Evolutionary conservation across 2,888 invertebrate genomes (phyloP).

Genomic region (Fragum whitleyi): DNA sequence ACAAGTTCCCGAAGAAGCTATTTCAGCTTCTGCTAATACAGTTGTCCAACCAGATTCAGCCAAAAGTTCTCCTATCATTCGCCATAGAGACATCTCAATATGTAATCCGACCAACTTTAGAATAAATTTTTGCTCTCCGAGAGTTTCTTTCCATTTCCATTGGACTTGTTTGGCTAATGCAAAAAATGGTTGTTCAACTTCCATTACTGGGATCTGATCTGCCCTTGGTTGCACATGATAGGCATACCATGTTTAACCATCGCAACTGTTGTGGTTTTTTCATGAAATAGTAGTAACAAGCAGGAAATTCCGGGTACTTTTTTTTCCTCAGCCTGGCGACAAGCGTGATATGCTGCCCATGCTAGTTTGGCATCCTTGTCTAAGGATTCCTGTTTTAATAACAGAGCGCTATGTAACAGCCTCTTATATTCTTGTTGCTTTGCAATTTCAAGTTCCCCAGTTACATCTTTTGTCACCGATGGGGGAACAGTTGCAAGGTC

Average conservation of each 20-base stretch:
- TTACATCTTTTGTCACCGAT: neutral
- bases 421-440: neutral
- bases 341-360: no score
- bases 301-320: neutral
- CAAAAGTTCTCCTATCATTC: conserved; percentile 67
- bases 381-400: neutral
- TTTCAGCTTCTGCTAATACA: conserved; percentile 60
- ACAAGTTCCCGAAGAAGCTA: conserved; percentile 68
- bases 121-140: conserved; percentile 72
- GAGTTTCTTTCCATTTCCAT: conserved; percentile 72
- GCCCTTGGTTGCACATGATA: neutral
- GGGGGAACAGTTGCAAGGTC: neutral
- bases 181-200: neutral
- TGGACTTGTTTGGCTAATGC: conserved; percentile 72
- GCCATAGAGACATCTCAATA: conserved; percentile 75
- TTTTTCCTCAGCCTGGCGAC: no score
- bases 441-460: neutral
- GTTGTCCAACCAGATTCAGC: conserved; percentile 73
- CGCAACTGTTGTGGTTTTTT: conserved; percentile 40
- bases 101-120: conserved; percentile 79
- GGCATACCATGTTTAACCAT: no score
- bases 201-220: neutral
- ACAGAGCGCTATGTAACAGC: neutral
- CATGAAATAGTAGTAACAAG: conserved; percentile 67
- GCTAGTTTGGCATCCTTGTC: conserved; percentile 13